Evolutionary conservation across 2,113 vertebrate genomes (phyloP), one percentile per base, ranked within the genome.

Genomic region (Grammomys surdaster): DNA sequence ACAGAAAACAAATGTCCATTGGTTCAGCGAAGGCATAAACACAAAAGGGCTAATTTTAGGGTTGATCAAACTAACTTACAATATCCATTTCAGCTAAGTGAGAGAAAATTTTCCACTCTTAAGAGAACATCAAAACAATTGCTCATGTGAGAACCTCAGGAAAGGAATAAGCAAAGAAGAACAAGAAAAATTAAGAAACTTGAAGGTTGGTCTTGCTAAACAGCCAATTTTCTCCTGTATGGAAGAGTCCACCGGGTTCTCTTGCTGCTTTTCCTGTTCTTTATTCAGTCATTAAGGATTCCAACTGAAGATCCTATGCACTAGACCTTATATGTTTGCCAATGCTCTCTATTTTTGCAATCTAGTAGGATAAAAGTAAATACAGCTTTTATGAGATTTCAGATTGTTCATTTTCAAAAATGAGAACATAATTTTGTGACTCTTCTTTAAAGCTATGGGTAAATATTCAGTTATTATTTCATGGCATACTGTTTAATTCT

Each of bases 381-480:
- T 90, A 8, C 31, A 56, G 36, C 72, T 86, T 86, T 73, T 78
- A 93, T 75, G 69, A 75, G 14, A 88, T n/a, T 77, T 94, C 67
- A 20, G 0, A n/a, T 60, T 77, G 75, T 85, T 92, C 17, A n/a
- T 28, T 81, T 24, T 43, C 2, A 33, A n/a, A 89, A 93, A 24
- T 70, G 19, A 78, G 54, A 77, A 82, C 33, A 20, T 16, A 78
- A 6, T 81, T 26, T 36, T 77, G 17, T 89, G 31, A 86, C 58
- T 93, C 13, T 93, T 91, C 70, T 43, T 63, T 1, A 43, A 33
- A 78, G 88, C 67, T n/a, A 84, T 78, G 8, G 43, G 40, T 33
- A 96, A 56, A 89, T 73, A 46, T 13, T 94, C 48, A 89, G 43
- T 91, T 87, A 93, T 93, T 82, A 67, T 78, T 91, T 91, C 60